These are phyloP conservation scores for Turritopsis dohrnii DNA, from an alignment of 30 jellyfish, hydroid and myxozoan species.

Conservation along the genomic window DNA sequence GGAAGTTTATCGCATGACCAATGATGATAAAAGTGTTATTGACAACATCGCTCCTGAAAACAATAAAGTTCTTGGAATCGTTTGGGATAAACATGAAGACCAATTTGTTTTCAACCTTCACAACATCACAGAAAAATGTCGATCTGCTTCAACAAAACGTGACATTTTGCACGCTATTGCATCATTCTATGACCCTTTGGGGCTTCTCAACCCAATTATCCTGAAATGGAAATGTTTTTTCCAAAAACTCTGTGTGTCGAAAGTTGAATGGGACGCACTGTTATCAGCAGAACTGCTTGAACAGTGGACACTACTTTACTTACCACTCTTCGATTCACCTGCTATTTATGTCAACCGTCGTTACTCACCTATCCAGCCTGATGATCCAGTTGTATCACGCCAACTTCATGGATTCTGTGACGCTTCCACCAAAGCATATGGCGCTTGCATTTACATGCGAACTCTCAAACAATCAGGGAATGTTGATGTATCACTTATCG, in stretches of 20 bases:
- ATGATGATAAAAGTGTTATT: too few species aligned
- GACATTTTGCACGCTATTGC: slow-evolving; percentile 1
- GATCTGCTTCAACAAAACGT: too few species aligned
- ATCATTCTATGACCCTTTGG: slow-evolving; percentile 2
- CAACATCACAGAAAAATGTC: too few species aligned
- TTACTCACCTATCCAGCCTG: not conserved
- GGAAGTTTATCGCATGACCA: too few species aligned
- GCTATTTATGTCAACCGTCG: not conserved
- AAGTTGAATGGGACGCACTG: not conserved
- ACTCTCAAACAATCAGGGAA: not conserved
- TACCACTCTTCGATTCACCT: not conserved
- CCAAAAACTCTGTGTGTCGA: not conserved
- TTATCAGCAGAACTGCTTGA: not conserved
- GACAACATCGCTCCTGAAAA: too few species aligned
- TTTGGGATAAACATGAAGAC: too few species aligned
- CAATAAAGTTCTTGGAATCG: too few species aligned
- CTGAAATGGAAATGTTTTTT: not conserved
- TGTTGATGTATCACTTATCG: not conserved
- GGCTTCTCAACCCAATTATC: not conserved
- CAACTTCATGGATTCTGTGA: slow-evolving; percentile 28
- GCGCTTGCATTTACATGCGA: not conserved
- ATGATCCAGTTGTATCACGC: too few species aligned
- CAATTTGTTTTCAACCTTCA: too few species aligned
- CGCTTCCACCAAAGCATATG: slow-evolving; percentile 8
- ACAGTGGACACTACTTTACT: not conserved